phyloP scores from a whole-genome alignment of 2,113 vertebrate genomes.

The Archocentrus centrarchus region DNA sequence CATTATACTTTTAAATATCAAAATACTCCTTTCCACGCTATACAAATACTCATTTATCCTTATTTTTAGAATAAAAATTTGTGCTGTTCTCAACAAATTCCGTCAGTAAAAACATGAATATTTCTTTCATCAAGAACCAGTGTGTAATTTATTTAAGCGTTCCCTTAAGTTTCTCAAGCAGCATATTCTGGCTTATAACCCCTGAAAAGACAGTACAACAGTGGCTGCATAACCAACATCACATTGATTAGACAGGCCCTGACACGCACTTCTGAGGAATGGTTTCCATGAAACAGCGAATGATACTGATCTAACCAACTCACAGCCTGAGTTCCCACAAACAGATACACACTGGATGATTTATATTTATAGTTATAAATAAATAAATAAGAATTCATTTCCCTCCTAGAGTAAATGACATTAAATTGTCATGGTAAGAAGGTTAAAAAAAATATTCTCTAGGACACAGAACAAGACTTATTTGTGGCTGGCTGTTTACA shows the following conservation, averaged over 20 bases:
- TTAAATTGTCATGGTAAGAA: neutral
- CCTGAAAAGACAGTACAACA: neutral
- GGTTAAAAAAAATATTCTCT: neutral
- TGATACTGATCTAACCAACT: neutral
- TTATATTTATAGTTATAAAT: rapidly evolving
- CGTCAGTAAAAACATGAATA: neutral
- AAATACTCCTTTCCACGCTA: neutral
- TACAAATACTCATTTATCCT: neutral
- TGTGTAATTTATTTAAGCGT: neutral
- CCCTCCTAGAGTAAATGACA: neutral
- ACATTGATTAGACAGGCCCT: neutral
- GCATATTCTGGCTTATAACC: neutral
- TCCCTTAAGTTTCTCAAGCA: neutral
- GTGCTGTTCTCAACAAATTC: neutral
- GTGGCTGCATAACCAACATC: neutral
- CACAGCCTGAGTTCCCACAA: neutral
- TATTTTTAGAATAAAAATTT: neutral
- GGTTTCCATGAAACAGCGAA: neutral
- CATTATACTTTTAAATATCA: neutral
- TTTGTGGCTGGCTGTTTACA: neutral
- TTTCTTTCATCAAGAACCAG: neutral
- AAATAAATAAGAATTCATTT: neutral
- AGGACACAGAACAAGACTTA: neutral
- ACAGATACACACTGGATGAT: neutral
- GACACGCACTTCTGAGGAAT: neutral